phyloP scores from a whole-genome alignment of 2,113 vertebrate genomes.

The Bagarius yarrelli region DNA sequence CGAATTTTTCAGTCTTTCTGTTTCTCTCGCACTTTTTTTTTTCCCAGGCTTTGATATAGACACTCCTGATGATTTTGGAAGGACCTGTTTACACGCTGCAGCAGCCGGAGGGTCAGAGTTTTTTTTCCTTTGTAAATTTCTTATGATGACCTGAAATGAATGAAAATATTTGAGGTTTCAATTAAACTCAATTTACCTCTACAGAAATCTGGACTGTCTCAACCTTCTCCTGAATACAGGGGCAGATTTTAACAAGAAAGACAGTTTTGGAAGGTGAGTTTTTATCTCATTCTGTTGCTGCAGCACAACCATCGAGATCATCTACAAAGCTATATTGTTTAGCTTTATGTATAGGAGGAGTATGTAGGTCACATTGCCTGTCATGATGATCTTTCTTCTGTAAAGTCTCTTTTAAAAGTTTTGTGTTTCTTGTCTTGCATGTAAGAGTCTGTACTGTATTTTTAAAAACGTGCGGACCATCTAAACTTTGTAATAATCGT shows the following conservation, averaged over 20 bases:
- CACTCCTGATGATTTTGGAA: slow-evolving; percentile 95
- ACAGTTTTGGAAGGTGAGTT: slow-evolving; percentile 93
- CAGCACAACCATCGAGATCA: neutral
- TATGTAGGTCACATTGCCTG: neutral
- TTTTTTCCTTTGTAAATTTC: neutral
- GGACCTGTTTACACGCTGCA: slow-evolving; percentile 98
- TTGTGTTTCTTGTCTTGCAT: neutral
- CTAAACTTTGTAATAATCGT: too few species aligned
- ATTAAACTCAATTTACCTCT: neutral
- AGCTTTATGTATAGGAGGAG: neutral
- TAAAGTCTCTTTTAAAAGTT: neutral
- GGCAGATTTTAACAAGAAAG: slow-evolving; percentile 96
- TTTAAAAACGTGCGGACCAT: too few species aligned
- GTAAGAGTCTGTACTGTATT: neutral
- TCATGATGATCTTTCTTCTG: neutral
- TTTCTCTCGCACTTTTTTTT: neutral
- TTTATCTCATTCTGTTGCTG: neutral
- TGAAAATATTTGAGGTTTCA: neutral
- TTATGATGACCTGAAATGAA: neutral
- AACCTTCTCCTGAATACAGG: slow-evolving; percentile 96
- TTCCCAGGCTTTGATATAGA: slow-evolving; percentile 91
- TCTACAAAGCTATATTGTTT: neutral
- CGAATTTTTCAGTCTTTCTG: neutral
- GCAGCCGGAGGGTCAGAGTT: slow-evolving; percentile 94
- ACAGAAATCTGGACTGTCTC: slow-evolving; percentile 96